phyloP scores from a whole-genome alignment of 1,140 invertebrate genomes.

The Drosophila arizonae region DNA sequence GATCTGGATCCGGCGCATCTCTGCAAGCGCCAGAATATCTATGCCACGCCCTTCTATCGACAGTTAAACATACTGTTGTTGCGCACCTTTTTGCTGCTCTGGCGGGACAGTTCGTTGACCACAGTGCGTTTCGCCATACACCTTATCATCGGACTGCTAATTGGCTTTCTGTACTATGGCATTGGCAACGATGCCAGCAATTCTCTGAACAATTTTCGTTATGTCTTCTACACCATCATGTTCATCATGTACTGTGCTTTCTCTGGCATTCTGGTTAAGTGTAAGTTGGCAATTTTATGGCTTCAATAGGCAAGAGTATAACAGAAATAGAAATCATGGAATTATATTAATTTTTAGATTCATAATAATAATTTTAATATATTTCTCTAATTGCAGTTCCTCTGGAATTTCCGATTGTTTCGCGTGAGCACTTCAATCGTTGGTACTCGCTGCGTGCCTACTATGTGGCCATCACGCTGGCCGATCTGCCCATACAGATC shows the following conservation, averaged over 20 bases:
- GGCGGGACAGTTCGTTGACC: constrained; percentile 85
- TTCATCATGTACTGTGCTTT: constrained; percentile 95
- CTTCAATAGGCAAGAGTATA: too few relatives aligned
- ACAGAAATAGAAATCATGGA: too few relatives aligned
- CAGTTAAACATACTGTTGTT: constrained; percentile 87
- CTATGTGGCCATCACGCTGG: constrained; percentile 92
- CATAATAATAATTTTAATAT: too few relatives aligned
- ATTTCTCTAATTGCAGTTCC: constrained; percentile 87
- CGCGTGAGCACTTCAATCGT: constrained; percentile 94
- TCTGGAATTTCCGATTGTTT: constrained; percentile 91
- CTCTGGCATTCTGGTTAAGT: constrained; percentile 92
- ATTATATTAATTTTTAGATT: too few relatives aligned
- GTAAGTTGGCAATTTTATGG: constrained; percentile 86
- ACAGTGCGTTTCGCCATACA: constrained; percentile 91
- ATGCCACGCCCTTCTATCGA: constrained; percentile 86
- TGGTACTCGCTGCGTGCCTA: constrained; percentile 97
- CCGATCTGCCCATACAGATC: constrained; percentile 93
- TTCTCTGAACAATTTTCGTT: constrained; percentile 89
- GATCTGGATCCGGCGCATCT: constrained; percentile 69
- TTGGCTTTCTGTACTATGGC: constrained; percentile 90
- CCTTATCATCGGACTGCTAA: constrained; percentile 88
- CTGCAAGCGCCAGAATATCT: constrained; percentile 80
- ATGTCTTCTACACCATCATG: constrained; percentile 91
- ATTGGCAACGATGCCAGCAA: constrained; percentile 91
- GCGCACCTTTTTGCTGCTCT: constrained; percentile 85